Evolutionary conservation across 2,888 invertebrate genomes (phyloP), one percentile per base, ranked within the genome.

Genomic region (Hyalella azteca): DNA sequence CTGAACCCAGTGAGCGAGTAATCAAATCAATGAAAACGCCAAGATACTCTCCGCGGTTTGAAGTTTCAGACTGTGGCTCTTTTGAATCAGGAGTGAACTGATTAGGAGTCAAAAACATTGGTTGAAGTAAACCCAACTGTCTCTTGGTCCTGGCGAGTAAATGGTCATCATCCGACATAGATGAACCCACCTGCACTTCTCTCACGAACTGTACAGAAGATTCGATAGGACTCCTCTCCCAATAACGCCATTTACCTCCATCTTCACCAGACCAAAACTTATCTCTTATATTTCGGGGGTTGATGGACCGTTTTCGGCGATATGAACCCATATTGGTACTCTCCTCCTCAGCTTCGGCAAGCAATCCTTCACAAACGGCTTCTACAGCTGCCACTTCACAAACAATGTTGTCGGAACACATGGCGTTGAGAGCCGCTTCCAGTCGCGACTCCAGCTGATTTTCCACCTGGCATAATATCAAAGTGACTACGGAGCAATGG

Each of bases 361-460:
- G 79, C 36, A 85, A 79, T 15, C 80, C 78, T 76, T 85, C 85
- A 79, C 86, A 86, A 11, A 85, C 82, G 1, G 86, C 84, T 32
- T 85, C 85, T 59, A 86, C 82, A 41, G 85, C 85, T 4, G 85
- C 84, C 39, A 86, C 84, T 40, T 85, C 83, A 73, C 86, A 86
- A 22, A 85, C 80, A 36, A 85, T 79, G 73, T 84, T 79, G 66
- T 85, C 85, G 29, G 83, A 81, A 73, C 86, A 86, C 49, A 85
- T 84, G 36, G 83, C 83, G 1, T 78, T 82, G 15, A 85, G 78
- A 0, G 84, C 73, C 29, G 82, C 80, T 41, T 84, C 85, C 26
- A 85, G 66, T 40, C 82, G 81, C 60, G 80, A 79, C 32, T 84
- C 83, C 36, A 85, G 78, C 26, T 85, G 82, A 22, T 83, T 84